Evolutionary conservation across 2,113 vertebrate species (phyloP).

Genomic region (Phylloscopus trochiloides): DNA sequence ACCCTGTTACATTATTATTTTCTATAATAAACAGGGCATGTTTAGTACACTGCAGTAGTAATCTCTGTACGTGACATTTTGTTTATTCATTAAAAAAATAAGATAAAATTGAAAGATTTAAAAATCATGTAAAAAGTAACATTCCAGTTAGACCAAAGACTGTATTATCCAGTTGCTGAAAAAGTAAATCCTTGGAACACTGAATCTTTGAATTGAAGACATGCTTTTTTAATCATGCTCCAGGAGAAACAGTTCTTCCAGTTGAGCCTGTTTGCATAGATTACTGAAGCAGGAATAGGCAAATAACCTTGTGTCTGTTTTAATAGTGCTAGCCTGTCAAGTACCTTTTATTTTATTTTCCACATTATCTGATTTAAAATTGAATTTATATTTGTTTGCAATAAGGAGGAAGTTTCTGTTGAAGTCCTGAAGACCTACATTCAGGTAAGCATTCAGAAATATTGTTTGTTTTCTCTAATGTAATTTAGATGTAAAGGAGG

Average conservation of each 20-base stretch:
- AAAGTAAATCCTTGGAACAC: not conserved
- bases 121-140: not conserved
- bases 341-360: not conserved
- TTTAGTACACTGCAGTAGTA: not conserved
- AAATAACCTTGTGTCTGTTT: not conserved
- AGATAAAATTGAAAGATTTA: not conserved
- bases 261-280: not conserved
- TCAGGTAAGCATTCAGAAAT: slow-evolving; percentile 74
- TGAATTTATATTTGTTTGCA: slow-evolving; percentile 16
- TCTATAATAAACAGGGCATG: not conserved
- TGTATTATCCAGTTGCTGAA: not conserved
- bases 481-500: not conserved
- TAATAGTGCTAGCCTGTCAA: not conserved
- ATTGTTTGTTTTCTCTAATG: not conserved
- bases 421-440: slow-evolving; percentile 88
- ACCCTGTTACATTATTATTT: not conserved
- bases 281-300: not conserved
- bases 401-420: slow-evolving; percentile 87
- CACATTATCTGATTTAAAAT: not conserved
- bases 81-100: not conserved
- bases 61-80: not conserved
- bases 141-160: not conserved
- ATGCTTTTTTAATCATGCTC: not conserved
- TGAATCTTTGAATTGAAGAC: not conserved
- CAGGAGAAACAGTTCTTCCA: not conserved